Percentiles rank a stretch among this genome's conserved stretches.
Evolutionary conservation across 2,113 vertebrate genomes (phyloP).

Genomic region (Rhinichthys klamathensis): DNA sequence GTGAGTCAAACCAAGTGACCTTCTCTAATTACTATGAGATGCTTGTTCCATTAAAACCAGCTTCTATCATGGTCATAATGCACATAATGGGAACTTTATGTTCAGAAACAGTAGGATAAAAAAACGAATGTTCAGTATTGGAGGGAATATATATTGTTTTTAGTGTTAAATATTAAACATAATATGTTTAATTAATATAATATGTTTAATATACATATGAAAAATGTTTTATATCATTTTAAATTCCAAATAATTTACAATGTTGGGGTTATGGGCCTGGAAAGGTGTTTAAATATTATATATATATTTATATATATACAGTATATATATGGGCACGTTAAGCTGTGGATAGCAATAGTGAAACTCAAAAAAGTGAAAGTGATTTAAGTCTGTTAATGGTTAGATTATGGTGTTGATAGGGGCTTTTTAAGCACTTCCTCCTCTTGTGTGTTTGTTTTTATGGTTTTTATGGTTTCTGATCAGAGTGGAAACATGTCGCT

Average conservation of each 20-base stretch:
- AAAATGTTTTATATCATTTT: too few relatives aligned
- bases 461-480: constrained; percentile 40
- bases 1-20: constrained; percentile 28
- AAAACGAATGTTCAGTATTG: not conserved
- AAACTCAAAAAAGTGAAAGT: not conserved
- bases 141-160: too few relatives aligned
- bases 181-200: too few relatives aligned
- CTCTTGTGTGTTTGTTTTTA: constrained; percentile 24
- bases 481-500: constrained; percentile 52
- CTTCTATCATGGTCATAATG: not conserved
- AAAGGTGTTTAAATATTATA: too few relatives aligned
- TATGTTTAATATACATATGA: too few relatives aligned
- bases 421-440: not conserved
- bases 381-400: not conserved
- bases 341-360: not conserved
- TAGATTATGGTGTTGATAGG: not conserved
- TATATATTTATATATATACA: too few relatives aligned
- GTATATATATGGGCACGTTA: too few relatives aligned
- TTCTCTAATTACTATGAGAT: constrained; percentile 27
- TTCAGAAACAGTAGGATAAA: not conserved
- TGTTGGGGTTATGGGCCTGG: too few relatives aligned
- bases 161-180: too few relatives aligned
- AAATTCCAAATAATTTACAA: too few relatives aligned
- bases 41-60: not conserved
- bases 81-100: not conserved